Base-by-base conservation (phyloP, 64 coral and sea anemone species). In the Pachyseris speciosa region DNA sequence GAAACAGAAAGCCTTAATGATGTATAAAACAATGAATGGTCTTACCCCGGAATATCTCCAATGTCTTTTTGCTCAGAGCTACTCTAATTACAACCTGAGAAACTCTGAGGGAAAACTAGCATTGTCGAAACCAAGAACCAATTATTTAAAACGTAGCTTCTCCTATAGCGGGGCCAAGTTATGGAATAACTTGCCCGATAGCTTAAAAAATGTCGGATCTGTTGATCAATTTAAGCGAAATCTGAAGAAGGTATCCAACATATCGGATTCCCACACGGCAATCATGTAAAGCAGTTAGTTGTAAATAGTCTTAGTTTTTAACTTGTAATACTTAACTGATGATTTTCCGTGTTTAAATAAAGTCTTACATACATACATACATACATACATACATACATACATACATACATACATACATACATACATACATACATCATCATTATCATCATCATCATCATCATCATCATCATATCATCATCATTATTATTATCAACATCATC, bases 1-100 rank as follows among this genome's bases (percentile, higher is more conserved):
- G 42, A 86, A 86, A 68, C 83, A 47, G 67, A 86, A 86, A 52
- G 83, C 83, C 27, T 42, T 86, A 40, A 37, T 69, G 38, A 86
- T 86, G 59, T 86, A 67, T 69, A 86, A 68, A 31, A 44, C 57
- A 17, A 39, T 86, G 42, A 86, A 86, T 36, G n/a, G 11, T 69
- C 83, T 38, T 55, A 12, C 65, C 33, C 64, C 83, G 2, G 34
- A 66, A 5, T 86, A 86, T 39, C 37, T 86, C 29, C 29, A 70
- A 70, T 27, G 67, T 69, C 64, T 86, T n/a, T 86, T 86, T 40
- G 4, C 55, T 27, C 15, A 85, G 15, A 30, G 34, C 20, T 15
- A 61, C 37, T 37, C 63, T 42, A 24, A 26, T 49, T 67, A 85
- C 45, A 22, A 85, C 3, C 44, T 85, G 12, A 85, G 83, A 69